phyloP scores from a whole-genome alignment of 1,140 invertebrate genomes.

The Drosophila repletoides region DNA sequence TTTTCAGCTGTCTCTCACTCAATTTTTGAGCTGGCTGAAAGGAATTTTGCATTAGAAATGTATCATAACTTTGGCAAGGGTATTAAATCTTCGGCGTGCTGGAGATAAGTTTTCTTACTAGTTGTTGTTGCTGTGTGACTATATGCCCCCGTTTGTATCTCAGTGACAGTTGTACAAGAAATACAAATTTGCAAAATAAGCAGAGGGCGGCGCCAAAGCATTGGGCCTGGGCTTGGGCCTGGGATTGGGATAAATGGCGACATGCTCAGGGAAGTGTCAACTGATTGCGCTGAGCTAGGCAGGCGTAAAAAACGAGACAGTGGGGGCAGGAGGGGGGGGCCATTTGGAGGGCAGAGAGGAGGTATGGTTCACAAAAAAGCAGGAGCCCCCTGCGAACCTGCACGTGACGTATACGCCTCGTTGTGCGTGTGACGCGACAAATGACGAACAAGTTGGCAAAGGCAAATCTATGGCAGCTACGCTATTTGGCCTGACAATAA shows the following conservation, averaged over 20 bases:
- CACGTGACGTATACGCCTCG: slow-evolving; percentile 77
- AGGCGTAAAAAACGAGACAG: slow-evolving; percentile 61
- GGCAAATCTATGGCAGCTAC: slow-evolving; percentile 11
- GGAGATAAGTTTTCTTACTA: too few relatives aligned
- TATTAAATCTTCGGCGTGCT: too few relatives aligned
- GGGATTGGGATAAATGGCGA: slow-evolving; percentile 76
- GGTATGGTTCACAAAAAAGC: too few relatives aligned
- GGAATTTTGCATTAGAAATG: too few relatives aligned
- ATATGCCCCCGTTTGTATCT: slow-evolving; percentile 21
- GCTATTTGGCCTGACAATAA: slow-evolving; percentile 55
- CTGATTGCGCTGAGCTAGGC: slow-evolving; percentile 79
- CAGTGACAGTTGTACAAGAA: slow-evolving; percentile 78
- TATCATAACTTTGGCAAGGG: too few relatives aligned
- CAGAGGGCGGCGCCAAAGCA: slow-evolving; percentile 53
- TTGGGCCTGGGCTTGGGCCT: too few relatives aligned
- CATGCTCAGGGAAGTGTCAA: slow-evolving; percentile 79
- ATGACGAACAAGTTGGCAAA: slow-evolving; percentile 28
- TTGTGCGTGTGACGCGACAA: slow-evolving; percentile 64
- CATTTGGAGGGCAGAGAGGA: background rate
- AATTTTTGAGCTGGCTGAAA: too few relatives aligned
- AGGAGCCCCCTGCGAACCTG: slow-evolving; percentile 46
- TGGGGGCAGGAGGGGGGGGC: background rate
- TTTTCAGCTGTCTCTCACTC: too few relatives aligned
- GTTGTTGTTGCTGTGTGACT: slow-evolving; percentile 22
- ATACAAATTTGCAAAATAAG: slow-evolving; percentile 80